A percentile compares a stretch with the other conserved stretches of the same genome.
phyloP scores from a whole-genome alignment of 2,888 invertebrate genomes.

The Eutolmus rufibarbis region DNA sequence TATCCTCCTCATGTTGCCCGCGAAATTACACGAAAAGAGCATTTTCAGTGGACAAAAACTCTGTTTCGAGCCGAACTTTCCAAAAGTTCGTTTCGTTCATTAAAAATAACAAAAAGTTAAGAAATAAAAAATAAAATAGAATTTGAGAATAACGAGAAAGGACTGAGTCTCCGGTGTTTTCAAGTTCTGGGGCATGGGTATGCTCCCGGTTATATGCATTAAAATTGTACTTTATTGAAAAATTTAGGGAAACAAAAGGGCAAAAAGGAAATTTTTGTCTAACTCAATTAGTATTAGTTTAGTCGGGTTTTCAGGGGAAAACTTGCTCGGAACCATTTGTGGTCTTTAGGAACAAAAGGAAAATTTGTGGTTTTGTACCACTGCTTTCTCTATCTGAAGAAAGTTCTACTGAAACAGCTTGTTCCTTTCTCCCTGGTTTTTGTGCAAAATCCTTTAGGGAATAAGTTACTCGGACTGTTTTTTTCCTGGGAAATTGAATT shows the following conservation, averaged over 20 bases:
- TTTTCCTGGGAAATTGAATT: neutral
- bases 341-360: neutral
- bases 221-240: neutral
- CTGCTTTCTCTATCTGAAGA: neutral
- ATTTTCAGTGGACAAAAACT: neutral
- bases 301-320: neutral
- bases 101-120: neutral
- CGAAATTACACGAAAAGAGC: neutral
- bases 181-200: neutral
- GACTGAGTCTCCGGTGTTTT: neutral
- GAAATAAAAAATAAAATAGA: neutral
- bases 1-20: neutral
- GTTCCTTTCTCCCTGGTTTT: neutral
- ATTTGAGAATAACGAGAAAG: neutral
- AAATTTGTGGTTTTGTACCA: neutral
- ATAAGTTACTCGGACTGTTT: neutral
- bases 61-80: neutral
- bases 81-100: neutral
- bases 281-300: neutral
- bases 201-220: neutral
- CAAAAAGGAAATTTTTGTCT: neutral
- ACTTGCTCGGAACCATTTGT: neutral
- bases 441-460: neutral
- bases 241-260: neutral
- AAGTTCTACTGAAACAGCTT: neutral